Evolutionary conservation across 2,888 invertebrate genomes (phyloP), one percentile per base, ranked within the genome.

Genomic region (Diaphora mendica): DNA sequence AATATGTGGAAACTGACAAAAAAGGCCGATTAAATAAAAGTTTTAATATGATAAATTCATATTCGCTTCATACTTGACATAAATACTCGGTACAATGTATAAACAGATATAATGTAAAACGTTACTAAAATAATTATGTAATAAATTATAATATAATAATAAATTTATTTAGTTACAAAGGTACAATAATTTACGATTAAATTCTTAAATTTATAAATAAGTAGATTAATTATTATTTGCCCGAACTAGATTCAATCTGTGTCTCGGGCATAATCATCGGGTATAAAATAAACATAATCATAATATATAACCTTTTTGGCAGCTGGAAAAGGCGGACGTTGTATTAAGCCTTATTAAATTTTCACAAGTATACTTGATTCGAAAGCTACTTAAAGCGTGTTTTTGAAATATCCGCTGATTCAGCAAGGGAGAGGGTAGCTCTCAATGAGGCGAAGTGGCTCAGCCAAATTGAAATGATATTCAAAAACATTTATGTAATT

Each of bases 391-490:
- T 87, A 79, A 87, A 88, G 87, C 84, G 88, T 89, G 88, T 90
- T 91, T 88, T 89, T 82, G 82, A 88, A 59, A 26, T 59, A 59
- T 59, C 84, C 82, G 91, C 91, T 90, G 91, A 90, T 81, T 89
- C 88, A 86, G 86, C 77, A 68, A 72, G 70, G 59, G 71, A 76
- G 75, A 75, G 81, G 86, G 88, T 74, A 73, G 76, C 78, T 72
- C 89, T 90, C 82, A 78, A 81, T 79, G n/a, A 55, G 26, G 26
- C n/a, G 13, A 62, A 62, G 26, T 62, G 30, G 30, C 13, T 62
- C 59, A 62, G 59, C 26, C 17, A 30, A 62, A 30, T 26, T 62
- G 17, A 30, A 30, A 30, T 62, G 15, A 15, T 62, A 30, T 26
- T 30, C 17, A 62, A 59, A 59, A 59, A 26, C 26, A 26, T 11